Conservation (phyloP, 1,140 invertebrate species). For the Meloidogyne floridensis region DNA sequence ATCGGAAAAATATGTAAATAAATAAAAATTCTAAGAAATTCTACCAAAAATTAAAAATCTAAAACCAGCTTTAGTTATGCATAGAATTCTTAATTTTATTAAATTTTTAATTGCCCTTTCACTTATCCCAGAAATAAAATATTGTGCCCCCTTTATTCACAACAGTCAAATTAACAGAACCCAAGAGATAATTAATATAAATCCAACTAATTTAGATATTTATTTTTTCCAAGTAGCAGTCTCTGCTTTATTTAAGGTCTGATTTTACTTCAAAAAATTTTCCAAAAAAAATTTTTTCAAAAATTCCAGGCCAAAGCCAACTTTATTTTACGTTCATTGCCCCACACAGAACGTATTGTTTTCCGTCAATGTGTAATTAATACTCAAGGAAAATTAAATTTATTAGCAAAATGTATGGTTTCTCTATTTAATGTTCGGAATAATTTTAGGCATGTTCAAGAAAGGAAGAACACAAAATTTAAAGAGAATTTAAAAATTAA, state of each 20-base stretch:
- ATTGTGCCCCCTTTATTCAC: not conserved
- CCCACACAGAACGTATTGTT: constrained; percentile 27
- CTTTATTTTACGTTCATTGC: constrained; percentile 18
- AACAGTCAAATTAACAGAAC: not conserved
- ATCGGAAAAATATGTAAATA: not conserved
- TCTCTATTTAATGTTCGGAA: constrained; percentile 31
- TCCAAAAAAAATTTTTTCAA: not conserved
- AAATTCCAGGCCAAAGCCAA: constrained; percentile 29
- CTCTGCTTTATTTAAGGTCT: constrained; percentile 14
- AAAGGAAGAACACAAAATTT: constrained; percentile 6
- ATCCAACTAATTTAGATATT: constrained; percentile 24
- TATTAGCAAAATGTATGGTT: constrained; percentile 35
- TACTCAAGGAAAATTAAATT: constrained; percentile 20
- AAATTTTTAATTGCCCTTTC: not conserved
- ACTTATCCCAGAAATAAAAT: not conserved
- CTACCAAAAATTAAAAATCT: no score
- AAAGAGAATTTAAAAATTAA: not conserved
- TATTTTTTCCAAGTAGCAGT: constrained; percentile 17
- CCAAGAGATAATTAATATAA: constrained; percentile 12
- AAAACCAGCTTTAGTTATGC: not conserved
- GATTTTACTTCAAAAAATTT: not conserved
- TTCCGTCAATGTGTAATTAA: constrained; percentile 29
- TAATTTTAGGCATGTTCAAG: not conserved
- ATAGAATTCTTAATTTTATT: constrained; percentile 9
- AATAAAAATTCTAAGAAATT: not conserved